Conservation (phyloP, 2,113 vertebrate genomes). For the Melanerpes aurifrons region DNA sequence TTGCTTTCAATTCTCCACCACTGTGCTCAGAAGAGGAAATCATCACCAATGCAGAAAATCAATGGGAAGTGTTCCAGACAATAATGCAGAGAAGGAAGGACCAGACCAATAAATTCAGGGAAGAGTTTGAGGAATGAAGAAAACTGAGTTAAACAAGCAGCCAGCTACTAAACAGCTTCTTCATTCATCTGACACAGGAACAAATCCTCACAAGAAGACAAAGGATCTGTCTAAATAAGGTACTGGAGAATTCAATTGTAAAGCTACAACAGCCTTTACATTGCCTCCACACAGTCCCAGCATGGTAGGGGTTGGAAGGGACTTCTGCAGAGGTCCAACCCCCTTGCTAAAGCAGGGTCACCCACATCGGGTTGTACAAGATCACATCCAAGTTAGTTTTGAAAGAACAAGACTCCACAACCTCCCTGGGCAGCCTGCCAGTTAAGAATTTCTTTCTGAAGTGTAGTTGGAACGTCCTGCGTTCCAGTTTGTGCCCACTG, state of each 20-base stretch:
- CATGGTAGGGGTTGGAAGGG: too few relatives aligned
- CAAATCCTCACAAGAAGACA: not conserved
- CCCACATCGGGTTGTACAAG: too few relatives aligned
- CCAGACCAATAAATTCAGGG: not conserved
- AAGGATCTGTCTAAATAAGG: not conserved
- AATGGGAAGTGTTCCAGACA: conserved; percentile 31
- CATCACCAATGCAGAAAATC: not conserved
- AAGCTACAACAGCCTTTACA: not conserved
- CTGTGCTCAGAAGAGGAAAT: conserved; percentile 2
- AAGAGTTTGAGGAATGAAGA: not conserved
- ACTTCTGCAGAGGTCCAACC: too few relatives aligned
- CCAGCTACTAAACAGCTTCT: not conserved
- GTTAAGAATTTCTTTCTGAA: too few relatives aligned
- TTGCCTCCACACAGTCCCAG: not conserved
- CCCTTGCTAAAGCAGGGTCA: too few relatives aligned
- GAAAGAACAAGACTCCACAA: too few relatives aligned
- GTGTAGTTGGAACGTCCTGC: too few relatives aligned
- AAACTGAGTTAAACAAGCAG: not conserved
- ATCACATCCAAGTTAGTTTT: too few relatives aligned
- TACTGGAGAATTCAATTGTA: not conserved
- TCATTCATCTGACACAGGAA: not conserved
- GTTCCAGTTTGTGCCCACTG: too few relatives aligned
- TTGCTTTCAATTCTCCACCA: not conserved
- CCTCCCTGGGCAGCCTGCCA: too few relatives aligned
- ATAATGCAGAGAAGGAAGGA: not conserved